A percentile compares a stretch with the other conserved stretches of the same genome.
Evolutionary conservation across 2,797 vertebrate species (phyloP).

Genomic region (Leucoraja ocellata): DNA sequence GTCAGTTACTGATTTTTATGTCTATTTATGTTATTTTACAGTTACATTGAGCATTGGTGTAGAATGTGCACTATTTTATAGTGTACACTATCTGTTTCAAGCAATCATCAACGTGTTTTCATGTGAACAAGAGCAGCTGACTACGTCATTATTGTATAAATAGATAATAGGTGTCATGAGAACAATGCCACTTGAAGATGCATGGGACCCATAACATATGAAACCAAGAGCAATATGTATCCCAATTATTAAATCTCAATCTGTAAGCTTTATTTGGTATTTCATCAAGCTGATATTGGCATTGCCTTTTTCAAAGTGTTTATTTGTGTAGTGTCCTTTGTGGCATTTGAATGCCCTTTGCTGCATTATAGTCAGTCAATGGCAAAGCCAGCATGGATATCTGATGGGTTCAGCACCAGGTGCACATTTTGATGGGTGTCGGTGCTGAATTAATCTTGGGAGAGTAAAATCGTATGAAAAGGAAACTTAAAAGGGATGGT

Average conservation of each 20-base stretch:
- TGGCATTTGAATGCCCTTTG: not conserved
- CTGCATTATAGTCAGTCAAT: not conserved
- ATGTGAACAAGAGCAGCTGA: not conserved
- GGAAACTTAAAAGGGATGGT: not conserved
- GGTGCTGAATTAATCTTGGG: not conserved
- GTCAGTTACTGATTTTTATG: not conserved
- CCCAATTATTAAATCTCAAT: not conserved
- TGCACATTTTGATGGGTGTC: not conserved
- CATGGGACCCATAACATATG: not conserved
- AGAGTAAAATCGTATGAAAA: not conserved
- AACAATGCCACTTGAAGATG: not conserved
- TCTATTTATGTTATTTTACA: not conserved
- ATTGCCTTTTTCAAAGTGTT: not conserved
- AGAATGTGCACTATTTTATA: not conserved
- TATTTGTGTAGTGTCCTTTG: no score
- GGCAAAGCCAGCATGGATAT: not conserved
- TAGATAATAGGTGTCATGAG: not conserved
- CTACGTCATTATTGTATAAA: not conserved
- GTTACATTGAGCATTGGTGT: no score
- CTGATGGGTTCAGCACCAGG: not conserved
- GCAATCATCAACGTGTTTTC: not conserved
- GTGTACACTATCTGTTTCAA: not conserved
- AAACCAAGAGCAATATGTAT: not conserved
- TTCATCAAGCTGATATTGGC: not conserved
- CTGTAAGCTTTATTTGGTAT: not conserved